These are phyloP conservation scores for Dicroscelio sp. DNA, from an alignment of 2,888 invertebrate species.

Conservation along the genomic window DNA sequence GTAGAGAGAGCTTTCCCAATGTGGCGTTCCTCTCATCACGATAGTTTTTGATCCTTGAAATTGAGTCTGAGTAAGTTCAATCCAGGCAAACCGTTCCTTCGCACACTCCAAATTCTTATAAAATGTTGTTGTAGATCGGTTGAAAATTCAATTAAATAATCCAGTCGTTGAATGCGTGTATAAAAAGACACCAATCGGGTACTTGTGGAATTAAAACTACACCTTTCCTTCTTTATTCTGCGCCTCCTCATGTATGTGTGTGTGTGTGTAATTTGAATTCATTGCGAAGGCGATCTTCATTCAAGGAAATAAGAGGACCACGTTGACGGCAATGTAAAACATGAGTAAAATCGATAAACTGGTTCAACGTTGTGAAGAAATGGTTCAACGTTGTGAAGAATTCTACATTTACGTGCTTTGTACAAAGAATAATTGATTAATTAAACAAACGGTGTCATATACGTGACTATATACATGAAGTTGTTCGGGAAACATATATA, in stretches of 20 bases:
- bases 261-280: background rate
- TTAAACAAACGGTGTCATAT: conserved; percentile 56
- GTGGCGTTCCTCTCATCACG: no score
- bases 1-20: no score
- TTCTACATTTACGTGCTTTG: conserved; percentile 63
- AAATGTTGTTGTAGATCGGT: no score
- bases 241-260: background rate
- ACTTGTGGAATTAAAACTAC: no score
- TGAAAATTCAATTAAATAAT: no score
- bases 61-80: no score
- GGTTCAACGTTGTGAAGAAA: conserved; percentile 59
- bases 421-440: conserved; percentile 75
- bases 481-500: conserved; percentile 71
- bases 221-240: background rate
- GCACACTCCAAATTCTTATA: no score
- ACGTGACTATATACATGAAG: conserved; percentile 69
- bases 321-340: conserved; percentile 28
- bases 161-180: no score
- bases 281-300: background rate
- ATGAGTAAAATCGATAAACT: conserved; percentile 47
- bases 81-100: no score
- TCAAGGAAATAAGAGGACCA: background rate
- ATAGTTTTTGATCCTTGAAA: no score
- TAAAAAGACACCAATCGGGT: no score
- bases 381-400: conserved; percentile 59